Base-by-base conservation (phyloP, 2,888 invertebrate species). In the Drosophila infuscata region DNA sequence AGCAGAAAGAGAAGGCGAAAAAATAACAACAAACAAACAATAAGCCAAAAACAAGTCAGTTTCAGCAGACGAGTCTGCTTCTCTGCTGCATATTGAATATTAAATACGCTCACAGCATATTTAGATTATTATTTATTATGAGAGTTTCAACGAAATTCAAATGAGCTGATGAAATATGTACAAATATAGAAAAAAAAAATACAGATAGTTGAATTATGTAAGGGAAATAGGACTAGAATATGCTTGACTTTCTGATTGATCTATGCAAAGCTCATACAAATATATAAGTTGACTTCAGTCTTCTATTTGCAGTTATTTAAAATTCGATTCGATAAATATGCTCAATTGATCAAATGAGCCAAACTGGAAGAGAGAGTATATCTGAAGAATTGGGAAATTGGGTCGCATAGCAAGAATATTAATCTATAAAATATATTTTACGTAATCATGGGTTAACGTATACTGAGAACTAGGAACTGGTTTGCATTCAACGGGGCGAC, bases 401-500 rank as follows among this genome's bases (percentile, higher is more conserved):
- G 35, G 20, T 36, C 29, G 25, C 6, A 54, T 25, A 3, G 1
- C 25, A 25, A 29, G 36, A 29, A 29, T n/a, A 30, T 15, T n/a
- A n/a, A 30, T 51, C 51, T 15, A 38, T 38, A 29, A 7, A 15
- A n/a, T 11, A 25, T 36, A 15, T 12, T 29, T 8, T 38, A 20
- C 30, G n/a, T 56, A 57, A 57, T 43, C 6, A 32, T 43, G 9
- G 36, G 49, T 25, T 8, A 52, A 38, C 20, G 46, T 17, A 53
- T 41, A 33, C 5, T n/a, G 30, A 59, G 56, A 76, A 59, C 48
- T 60, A 57, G 54, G 59, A 70, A 65, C 65, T 57, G 20, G 71
- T 68, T 70, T 64, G 53, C 60, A 63, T 70, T 57, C 3, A n/a
- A 46, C 58, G 67, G 35, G 58, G 64, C 72, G 64, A 70, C 36